A percentile compares a stretch with the other conserved stretches of the same genome.
Conservation (phyloP, 2,113 vertebrate genomes). For the Gallinago media region DNA sequence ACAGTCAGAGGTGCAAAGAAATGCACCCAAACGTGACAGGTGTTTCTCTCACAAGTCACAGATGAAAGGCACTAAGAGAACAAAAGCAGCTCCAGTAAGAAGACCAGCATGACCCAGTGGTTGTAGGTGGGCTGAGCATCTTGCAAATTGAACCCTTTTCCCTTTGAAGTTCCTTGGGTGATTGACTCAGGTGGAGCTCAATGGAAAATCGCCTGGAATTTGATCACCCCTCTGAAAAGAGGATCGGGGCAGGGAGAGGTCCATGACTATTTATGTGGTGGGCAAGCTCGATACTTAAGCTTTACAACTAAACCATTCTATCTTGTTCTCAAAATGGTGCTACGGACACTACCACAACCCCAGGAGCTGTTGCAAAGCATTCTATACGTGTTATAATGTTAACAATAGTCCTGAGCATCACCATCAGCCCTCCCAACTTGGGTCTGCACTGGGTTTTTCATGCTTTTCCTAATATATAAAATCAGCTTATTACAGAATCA, state of each 20-base stretch:
- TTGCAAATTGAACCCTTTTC: background rate
- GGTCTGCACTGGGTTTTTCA: background rate
- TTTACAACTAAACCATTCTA: background rate
- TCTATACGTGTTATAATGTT: background rate
- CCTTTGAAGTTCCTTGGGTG: background rate
- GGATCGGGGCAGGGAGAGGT: background rate
- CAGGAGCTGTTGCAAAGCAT: background rate
- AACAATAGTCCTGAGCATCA: background rate
- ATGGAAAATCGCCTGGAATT: background rate
- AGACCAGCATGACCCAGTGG: background rate
- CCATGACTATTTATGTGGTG: background rate
- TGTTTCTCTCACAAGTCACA: background rate
- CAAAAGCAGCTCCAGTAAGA: background rate
- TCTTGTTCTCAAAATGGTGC: background rate
- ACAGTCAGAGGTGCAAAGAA: background rate
- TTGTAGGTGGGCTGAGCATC: background rate
- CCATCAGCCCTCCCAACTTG: background rate
- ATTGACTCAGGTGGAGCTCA: background rate
- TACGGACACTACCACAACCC: background rate
- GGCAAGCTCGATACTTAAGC: background rate
- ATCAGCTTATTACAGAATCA: background rate
- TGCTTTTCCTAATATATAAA: background rate
- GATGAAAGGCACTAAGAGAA: background rate
- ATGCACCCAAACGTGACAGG: background rate
- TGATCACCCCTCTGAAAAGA: background rate